Evolutionary conservation across 1,140 invertebrate species (phyloP).

Genomic region (Sarcophaga bullata): DNA sequence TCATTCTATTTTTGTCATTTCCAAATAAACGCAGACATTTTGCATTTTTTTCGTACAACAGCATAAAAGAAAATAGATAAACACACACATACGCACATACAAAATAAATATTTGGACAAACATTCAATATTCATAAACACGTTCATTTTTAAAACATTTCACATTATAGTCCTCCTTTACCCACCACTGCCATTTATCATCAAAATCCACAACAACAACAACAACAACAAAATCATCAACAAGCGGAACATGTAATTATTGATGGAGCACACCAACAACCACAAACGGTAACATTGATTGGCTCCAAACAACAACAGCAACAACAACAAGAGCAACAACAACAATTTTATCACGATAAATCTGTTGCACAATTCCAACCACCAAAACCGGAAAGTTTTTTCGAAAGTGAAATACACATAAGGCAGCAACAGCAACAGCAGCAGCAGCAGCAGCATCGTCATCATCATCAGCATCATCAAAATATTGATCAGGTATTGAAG

Average conservation of each 20-base stretch:
- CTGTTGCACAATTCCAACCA: slow-evolving; percentile 40
- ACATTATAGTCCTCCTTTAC: slow-evolving; percentile 2
- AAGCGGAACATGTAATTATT: slow-evolving; percentile 50
- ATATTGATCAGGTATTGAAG: slow-evolving; percentile 34
- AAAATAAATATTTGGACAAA: not conserved
- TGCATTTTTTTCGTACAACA: not conserved
- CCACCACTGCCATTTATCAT: not conserved
- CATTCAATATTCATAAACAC: slow-evolving; percentile 12
- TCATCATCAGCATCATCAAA: slow-evolving; percentile 57
- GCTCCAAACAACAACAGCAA: slow-evolving; percentile 40
- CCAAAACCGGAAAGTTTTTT: slow-evolving; percentile 43
- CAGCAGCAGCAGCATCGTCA: slow-evolving; percentile 50
- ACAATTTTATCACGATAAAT: slow-evolving; percentile 8
- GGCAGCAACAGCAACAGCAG: slow-evolving; percentile 28
- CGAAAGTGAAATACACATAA: not conserved
- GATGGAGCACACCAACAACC: slow-evolving; percentile 45
- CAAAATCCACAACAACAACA: slow-evolving; percentile 22
- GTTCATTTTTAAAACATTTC: slow-evolving; percentile 24
- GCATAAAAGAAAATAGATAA: too few species aligned
- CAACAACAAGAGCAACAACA: slow-evolving; percentile 50
- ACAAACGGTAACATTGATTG: slow-evolving; percentile 35
- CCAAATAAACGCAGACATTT: not conserved
- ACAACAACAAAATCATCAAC: slow-evolving; percentile 27
- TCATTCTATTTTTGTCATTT: too few species aligned
- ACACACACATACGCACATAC: too few species aligned